These are phyloP conservation scores for Lasioglossum oenotherae DNA, from an alignment of 2,888 invertebrate species.

Conservation along the genomic window DNA sequence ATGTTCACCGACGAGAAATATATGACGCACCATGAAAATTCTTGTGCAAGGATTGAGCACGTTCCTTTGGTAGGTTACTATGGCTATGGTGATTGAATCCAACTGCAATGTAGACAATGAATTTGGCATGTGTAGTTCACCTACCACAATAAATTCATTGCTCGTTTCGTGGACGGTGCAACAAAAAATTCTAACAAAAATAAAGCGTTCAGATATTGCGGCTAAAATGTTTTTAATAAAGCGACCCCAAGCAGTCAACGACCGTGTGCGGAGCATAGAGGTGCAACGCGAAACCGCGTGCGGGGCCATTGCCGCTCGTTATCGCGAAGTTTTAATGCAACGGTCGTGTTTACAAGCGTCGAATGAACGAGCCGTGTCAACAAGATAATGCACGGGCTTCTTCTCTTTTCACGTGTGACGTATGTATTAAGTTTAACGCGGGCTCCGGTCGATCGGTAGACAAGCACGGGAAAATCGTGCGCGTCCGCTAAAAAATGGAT, in stretches of 20 bases:
- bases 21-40: neutral
- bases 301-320: conserved; percentile 32
- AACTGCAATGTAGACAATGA: neutral
- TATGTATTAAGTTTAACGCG: conserved; percentile 29
- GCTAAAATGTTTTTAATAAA: neutral
- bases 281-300: neutral
- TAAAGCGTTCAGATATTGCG: neutral
- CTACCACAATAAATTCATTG: neutral
- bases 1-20: neutral
- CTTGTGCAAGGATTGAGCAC: neutral
- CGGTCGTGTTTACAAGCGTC: conserved; percentile 48
- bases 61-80: neutral
- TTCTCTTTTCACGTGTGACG: conserved; percentile 35
- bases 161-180: neutral
- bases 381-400: conserved; percentile 47
- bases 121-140: neutral
- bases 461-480: neutral
- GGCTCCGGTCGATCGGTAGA: neutral
- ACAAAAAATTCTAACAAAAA: neutral
- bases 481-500: conserved; percentile 2
- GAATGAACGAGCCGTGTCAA: conserved; percentile 42
- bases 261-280: neutral
- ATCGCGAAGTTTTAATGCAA: conserved; percentile 44
- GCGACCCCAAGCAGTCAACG: neutral
- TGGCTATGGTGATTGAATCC: neutral